Evolutionary conservation across 1,140 invertebrate species (phyloP).

Genomic region (Calliphora vicina): DNA sequence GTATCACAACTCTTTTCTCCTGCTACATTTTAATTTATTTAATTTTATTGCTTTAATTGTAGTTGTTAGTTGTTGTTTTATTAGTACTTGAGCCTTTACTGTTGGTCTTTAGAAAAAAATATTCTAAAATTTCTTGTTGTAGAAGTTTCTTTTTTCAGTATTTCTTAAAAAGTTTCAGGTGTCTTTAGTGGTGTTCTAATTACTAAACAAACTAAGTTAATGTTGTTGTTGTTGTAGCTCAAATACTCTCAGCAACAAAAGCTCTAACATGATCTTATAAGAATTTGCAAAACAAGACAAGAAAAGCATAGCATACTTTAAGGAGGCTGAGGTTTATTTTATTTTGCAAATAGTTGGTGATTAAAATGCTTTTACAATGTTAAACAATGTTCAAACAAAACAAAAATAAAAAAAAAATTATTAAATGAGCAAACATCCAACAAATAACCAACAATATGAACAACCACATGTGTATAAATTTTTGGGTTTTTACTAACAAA

Average conservation of each 20-base stretch:
- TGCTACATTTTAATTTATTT: background rate
- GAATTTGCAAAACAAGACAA: background rate
- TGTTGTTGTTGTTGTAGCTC: background rate
- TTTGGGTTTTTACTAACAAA: background rate
- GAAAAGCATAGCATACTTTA: background rate
- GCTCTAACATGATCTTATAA: background rate
- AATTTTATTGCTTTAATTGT: constrained; percentile 13
- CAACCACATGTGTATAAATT: constrained; percentile 29
- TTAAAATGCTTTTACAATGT: constrained; percentile 28
- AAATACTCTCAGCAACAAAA: background rate
- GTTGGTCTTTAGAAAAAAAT: background rate
- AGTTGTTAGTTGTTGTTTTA: constrained; percentile 15
- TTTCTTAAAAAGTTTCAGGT: constrained; percentile 16
- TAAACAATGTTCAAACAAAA: background rate
- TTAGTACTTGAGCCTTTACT: background rate
- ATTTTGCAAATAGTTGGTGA: constrained; percentile 26
- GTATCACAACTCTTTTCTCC: no score
- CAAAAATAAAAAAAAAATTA: no score
- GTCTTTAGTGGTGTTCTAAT: constrained; percentile 29
- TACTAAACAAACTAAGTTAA: background rate
- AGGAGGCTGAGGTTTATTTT: constrained; percentile 23
- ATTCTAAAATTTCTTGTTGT: background rate
- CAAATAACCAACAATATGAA: no score
- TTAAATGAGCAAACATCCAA: background rate
- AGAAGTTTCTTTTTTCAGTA: background rate